Evolutionary conservation across 2,113 vertebrate species (phyloP).

Genomic region (Coreoperca whiteheadi): DNA sequence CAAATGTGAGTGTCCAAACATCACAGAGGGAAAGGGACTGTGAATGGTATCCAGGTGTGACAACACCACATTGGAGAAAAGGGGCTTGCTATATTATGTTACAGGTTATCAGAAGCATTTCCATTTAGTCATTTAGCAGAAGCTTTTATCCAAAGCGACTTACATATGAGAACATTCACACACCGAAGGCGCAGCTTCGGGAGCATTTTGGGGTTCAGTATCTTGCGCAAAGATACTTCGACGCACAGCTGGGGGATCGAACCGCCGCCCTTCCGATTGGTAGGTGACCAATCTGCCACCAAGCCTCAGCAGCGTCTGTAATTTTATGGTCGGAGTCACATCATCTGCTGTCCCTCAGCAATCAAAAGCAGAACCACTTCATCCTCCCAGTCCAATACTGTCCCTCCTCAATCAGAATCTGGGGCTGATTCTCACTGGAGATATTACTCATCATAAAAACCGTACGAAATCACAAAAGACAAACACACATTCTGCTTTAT

Average conservation of each 20-base stretch:
- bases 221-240: too few relatives aligned
- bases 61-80: not conserved
- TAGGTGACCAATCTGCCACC: too few relatives aligned
- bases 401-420: not conserved
- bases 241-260: too few relatives aligned
- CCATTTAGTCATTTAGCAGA: too few relatives aligned
- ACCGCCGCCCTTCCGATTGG: too few relatives aligned
- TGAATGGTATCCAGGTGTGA: not conserved
- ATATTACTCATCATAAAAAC: not conserved
- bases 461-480: not conserved
- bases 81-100: not conserved
- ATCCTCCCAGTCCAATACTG: too few relatives aligned
- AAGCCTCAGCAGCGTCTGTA: not conserved
- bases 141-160: too few relatives aligned
- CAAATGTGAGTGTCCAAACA: not conserved
- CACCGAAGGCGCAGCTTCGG: too few relatives aligned
- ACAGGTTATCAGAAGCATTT: not conserved
- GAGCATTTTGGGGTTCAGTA: too few relatives aligned
- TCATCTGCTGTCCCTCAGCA: not conserved
- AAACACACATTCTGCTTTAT: not conserved
- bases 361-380: not conserved
- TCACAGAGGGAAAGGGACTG: not conserved
- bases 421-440: not conserved
- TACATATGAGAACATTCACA: too few relatives aligned
- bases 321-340: slow-evolving; percentile 4